Evolutionary conservation across 2,797 vertebrate species (phyloP).

Genomic region (Mergus octosetaceus): DNA sequence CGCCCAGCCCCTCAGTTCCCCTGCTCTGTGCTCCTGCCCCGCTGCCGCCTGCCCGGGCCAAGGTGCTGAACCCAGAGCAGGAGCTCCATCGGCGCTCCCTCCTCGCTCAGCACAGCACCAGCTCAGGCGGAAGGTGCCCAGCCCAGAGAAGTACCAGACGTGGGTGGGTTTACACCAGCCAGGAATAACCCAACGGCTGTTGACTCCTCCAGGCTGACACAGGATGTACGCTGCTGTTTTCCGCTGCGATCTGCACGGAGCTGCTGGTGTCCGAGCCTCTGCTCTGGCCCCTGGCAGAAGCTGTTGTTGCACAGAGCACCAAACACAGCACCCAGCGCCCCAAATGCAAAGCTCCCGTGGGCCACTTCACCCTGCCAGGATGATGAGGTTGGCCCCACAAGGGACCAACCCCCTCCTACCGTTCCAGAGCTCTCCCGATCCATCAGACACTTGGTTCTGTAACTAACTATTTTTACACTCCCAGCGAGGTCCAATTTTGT

Average conservation of each 20-base stretch:
- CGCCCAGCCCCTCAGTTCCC: accelerated
- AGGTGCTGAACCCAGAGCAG: not conserved
- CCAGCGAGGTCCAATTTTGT: not conserved
- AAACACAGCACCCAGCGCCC: accelerated
- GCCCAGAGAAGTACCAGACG: not conserved
- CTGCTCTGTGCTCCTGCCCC: not conserved
- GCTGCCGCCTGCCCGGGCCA: accelerated
- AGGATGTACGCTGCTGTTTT: not conserved
- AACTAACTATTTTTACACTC: not conserved
- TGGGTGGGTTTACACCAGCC: not conserved
- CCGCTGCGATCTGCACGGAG: not conserved
- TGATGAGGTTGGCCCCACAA: not conserved
- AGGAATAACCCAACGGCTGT: accelerated
- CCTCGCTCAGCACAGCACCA: accelerated
- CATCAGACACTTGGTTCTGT: not conserved
- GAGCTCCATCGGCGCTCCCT: not conserved
- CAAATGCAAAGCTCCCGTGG: not conserved
- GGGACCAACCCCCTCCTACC: not conserved
- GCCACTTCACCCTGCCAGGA: accelerated
- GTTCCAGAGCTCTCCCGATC: not conserved
- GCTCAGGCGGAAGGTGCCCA: accelerated
- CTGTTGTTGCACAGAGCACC: not conserved
- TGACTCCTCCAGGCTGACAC: not conserved
- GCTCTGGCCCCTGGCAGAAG: not conserved
- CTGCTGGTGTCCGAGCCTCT: not conserved